Evolutionary conservation across 2,888 invertebrate genomes (phyloP), one percentile per base, ranked within the genome.

Genomic region (Corythucha ciliata): DNA sequence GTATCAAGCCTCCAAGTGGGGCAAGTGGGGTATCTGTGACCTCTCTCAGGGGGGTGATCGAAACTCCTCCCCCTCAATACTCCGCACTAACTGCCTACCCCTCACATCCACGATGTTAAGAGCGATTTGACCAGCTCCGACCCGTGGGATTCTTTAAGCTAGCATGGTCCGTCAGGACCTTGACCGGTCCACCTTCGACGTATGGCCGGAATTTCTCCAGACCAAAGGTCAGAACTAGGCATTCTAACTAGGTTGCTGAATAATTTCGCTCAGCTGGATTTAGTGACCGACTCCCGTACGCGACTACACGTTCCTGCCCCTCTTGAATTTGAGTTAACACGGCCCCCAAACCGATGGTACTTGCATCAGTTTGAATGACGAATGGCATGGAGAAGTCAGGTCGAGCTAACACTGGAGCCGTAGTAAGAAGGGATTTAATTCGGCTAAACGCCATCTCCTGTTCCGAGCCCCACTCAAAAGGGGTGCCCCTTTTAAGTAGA

Each of bases 101-200:
- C n/a, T n/a, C n/a, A n/a, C n/a, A n/a, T n/a, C n/a, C n/a, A n/a
- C n/a, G n/a, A n/a, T n/a, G n/a, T n/a, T n/a, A n/a, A n/a, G n/a
- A n/a, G n/a, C n/a, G n/a, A n/a, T n/a, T n/a, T n/a, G n/a, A n/a
- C n/a, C n/a, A n/a, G n/a, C n/a, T n/a, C n/a, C 57, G 50, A 6
- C 60, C 59, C 1, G 48, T 49, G 0, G 62, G 62, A 18, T 57
- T 52, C 5, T 63, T 59, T 3, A 59, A 20, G 8, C 58, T 59
- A 12, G 50, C 24, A 18, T 63, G 57, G 27, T 63, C 61, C 0
- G 61, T 64, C 0, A 64, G 56, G 0, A 63, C 62, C 4, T 45
- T 59, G 36, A 63, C 64, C 2, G 46, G 33, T 10, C 49, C 48
- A 1, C 61, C 63, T 29, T 62, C 60, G 1, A 62, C n/a, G 32